phyloP scores from a whole-genome alignment of 1,140 invertebrate species.

The Neodiprion virginianus region DNA sequence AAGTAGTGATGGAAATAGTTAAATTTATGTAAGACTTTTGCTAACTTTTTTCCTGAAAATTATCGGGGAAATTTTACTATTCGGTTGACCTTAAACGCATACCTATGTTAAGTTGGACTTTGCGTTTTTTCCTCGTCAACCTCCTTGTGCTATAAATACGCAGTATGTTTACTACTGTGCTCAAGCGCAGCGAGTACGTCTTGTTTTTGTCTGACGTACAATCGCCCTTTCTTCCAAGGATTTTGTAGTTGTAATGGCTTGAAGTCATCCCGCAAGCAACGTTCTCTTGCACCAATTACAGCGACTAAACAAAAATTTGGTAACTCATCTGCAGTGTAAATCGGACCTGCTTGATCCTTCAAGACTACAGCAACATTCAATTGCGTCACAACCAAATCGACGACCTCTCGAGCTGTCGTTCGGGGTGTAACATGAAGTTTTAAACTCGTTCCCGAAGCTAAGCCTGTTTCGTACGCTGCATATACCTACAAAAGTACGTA shows the following conservation, averaged over 20 bases:
- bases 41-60: neutral
- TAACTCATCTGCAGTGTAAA: conserved; percentile 80
- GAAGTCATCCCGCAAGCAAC: conserved; percentile 92
- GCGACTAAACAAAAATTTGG: conserved; percentile 93
- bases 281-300: conserved; percentile 89
- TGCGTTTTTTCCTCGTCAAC: neutral
- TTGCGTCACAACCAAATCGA: conserved; percentile 92
- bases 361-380: conserved; percentile 90
- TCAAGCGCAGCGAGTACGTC: conserved; percentile 87
- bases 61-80: neutral
- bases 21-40: too few species aligned
- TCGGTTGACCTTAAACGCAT: neutral
- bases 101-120: neutral
- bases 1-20: too few species aligned
- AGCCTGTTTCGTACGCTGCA: conserved; percentile 92
- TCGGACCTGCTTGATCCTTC: conserved; percentile 85
- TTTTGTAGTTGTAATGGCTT: conserved; percentile 90
- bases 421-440: conserved; percentile 89
- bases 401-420: conserved; percentile 91
- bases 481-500: conserved; percentile 73
- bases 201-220: conserved; percentile 90
- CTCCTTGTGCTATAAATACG: conserved; percentile 55
- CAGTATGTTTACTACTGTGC: conserved; percentile 78
- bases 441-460: conserved; percentile 89
- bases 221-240: conserved; percentile 91